A percentile compares a stretch with the other conserved stretches of the same genome.
Evolutionary conservation across 2,113 vertebrate species (phyloP).

Genomic region (Brachypodius melanocephalos): DNA sequence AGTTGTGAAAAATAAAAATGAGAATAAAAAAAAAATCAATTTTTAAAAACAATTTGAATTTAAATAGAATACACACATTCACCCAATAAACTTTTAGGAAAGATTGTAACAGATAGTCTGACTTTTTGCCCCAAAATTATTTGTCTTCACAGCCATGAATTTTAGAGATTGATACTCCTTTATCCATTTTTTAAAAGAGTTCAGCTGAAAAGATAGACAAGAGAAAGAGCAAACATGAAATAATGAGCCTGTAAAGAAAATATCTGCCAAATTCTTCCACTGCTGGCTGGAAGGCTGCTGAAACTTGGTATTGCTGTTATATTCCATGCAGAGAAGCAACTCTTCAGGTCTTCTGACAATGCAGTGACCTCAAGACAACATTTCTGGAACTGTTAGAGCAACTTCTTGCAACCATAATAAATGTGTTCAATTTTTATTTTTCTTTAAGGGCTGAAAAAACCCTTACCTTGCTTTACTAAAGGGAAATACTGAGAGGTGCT

Average conservation of each 20-base stretch:
- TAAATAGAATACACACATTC: background rate
- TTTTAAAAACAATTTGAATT: background rate
- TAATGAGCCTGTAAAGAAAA: conserved; percentile 37
- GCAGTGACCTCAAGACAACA: conserved; percentile 25
- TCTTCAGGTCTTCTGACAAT: conserved; percentile 30
- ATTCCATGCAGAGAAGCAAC: background rate
- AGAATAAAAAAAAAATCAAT: background rate
- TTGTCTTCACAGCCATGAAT: background rate
- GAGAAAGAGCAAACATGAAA: conserved; percentile 27
- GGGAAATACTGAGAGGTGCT: background rate
- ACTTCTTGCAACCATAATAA: conserved; percentile 8
- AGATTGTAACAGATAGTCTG: background rate
- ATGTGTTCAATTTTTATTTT: conserved; percentile 29
- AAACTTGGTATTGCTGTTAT: background rate
- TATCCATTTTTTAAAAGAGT: background rate
- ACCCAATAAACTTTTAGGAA: background rate
- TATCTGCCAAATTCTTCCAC: conserved; percentile 13
- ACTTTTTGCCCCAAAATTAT: background rate
- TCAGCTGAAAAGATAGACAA: conserved; percentile 41
- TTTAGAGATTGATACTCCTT: conserved; percentile 9
- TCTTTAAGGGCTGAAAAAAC: background rate
- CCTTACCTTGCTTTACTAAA: background rate
- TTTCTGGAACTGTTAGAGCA: conserved; percentile 11
- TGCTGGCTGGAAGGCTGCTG: conserved; percentile 3
- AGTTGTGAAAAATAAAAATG: background rate